Base-by-base conservation (phyloP, 2,797 vertebrate species). In the Eremophila alpestris region DNA sequence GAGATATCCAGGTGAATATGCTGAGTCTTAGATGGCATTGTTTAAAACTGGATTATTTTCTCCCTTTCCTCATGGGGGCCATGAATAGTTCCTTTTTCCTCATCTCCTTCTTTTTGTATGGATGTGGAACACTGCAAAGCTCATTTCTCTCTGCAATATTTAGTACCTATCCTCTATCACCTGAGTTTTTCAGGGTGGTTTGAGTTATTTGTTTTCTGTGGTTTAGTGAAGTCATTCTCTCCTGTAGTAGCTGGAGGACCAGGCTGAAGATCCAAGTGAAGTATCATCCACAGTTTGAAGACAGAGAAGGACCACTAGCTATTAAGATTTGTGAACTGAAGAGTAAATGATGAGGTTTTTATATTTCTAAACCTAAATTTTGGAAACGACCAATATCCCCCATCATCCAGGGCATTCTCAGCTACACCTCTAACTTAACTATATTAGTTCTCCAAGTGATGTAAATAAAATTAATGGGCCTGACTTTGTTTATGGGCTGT, bases 21-120 rank as follows among this genome's bases (percentile, higher is more conserved):
- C 18, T 23, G n/a, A 19, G 7, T 49, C 15, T 79, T 55, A 70
- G 14, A 15, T 71, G 46, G 5, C 14, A 16, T n/a, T 83, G 10
- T 30, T 43, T 81, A 40, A 89, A 85, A 58, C 2, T 36, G 32
- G 29, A 36, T 62, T 68, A 34, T 81, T 76, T 76, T 4, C 7
- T 7, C 2, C 0, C 4, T 56, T 5, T 19, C 49, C 19, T 26
- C 4, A 0, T 77, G 17, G 17, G 8, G 7, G 2, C 19, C 21
- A 7, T 22, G 20, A 46, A 29, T 36, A 7, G 7, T 29, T 79
- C 34, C 9, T 32, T 78, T 83, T 64, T 32, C 16, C 10, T 56
- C 5, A 22, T 45, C 45, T 77, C 18, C 8, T 30, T 24, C 15
- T 65, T 65, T 83, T 54, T 76, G 12, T 10, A 7, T 52, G 26